Conservation (phyloP, 2,888 invertebrate genomes). For the Teleiodes luculella region DNA sequence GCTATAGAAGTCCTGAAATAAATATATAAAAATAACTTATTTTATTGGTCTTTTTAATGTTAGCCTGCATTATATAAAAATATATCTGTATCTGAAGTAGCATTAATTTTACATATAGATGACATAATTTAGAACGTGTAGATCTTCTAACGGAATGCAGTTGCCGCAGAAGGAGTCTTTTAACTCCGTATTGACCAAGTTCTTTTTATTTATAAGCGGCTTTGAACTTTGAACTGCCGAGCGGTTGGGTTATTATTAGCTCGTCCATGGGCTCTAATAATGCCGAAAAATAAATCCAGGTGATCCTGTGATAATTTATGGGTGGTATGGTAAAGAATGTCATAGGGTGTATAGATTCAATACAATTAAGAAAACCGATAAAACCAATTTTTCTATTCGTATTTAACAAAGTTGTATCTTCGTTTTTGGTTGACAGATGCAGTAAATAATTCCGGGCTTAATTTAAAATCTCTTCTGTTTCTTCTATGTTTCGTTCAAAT, state of each 20-base stretch:
- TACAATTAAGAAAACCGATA: slow-evolving; percentile 8
- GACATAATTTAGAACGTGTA: not conserved
- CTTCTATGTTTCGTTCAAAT: not conserved
- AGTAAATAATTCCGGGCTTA: not conserved
- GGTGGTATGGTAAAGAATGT: not conserved
- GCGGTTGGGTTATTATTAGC: slow-evolving; percentile 22
- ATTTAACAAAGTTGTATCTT: not conserved
- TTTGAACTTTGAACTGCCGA: slow-evolving; percentile 20
- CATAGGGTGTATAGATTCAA: not conserved
- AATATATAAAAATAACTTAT: too few species aligned
- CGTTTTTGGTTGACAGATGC: not conserved
- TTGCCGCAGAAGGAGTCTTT: slow-evolving; percentile 15
- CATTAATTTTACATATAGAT: not conserved
- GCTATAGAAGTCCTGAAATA: too few species aligned
- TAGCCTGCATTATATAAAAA: too few species aligned
- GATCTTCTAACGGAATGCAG: slow-evolving; percentile 17
- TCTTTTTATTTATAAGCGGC: slow-evolving; percentile 20
- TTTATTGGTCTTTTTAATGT: too few species aligned
- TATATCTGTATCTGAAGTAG: not conserved
- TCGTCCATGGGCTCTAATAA: slow-evolving; percentile 20
- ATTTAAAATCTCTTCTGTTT: not conserved
- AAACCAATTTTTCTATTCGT: slow-evolving; percentile 7
- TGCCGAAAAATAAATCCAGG: slow-evolving; percentile 21
- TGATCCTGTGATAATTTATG: slow-evolving; percentile 24
- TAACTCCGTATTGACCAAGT: slow-evolving; percentile 14